Conservation (phyloP, 1,140 invertebrate genomes). For the Drosophila truncata region DNA sequence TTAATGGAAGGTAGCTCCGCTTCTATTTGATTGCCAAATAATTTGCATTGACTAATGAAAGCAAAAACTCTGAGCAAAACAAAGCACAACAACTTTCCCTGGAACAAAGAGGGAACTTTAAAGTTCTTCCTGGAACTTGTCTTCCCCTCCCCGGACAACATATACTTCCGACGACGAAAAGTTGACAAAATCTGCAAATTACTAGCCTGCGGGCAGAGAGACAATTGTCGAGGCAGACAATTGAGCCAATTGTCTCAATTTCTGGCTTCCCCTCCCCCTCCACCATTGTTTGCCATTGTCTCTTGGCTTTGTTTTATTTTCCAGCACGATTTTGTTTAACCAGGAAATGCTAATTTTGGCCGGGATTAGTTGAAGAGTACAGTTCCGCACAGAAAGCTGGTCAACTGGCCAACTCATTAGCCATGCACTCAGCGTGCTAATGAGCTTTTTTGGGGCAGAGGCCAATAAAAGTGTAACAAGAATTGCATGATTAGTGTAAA, state of each 20-base stretch:
- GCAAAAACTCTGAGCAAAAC: constrained; percentile 22
- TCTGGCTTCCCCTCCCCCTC: constrained; percentile 18
- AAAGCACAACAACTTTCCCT: constrained; percentile 35
- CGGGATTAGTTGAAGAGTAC: constrained; percentile 42
- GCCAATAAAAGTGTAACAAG: constrained; percentile 66
- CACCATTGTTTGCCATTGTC: constrained; percentile 47
- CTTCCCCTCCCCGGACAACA: background rate
- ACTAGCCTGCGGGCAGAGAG: constrained; percentile 39
- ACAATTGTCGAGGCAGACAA: constrained; percentile 50
- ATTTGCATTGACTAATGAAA: constrained; percentile 78
- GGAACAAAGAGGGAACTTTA: constrained; percentile 28
- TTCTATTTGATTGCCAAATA: constrained; percentile 63
- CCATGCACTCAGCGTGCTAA: constrained; percentile 72
- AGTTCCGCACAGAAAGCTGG: constrained; percentile 37
- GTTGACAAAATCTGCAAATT: constrained; percentile 62
- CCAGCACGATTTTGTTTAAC: constrained; percentile 29
- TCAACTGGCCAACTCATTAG: constrained; percentile 59
- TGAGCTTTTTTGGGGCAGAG: constrained; percentile 33
- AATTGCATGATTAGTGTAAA: constrained; percentile 77
- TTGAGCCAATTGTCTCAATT: constrained; percentile 73
- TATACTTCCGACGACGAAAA: constrained; percentile 36
- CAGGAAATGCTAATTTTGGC: constrained; percentile 65
- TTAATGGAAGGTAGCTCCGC: constrained; percentile 36
- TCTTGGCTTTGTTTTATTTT: constrained; percentile 47
- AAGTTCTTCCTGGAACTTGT: constrained; percentile 40